Base-by-base conservation (phyloP, 2,888 invertebrate genomes). In the Liopterus haemorrhoidalis region DNA sequence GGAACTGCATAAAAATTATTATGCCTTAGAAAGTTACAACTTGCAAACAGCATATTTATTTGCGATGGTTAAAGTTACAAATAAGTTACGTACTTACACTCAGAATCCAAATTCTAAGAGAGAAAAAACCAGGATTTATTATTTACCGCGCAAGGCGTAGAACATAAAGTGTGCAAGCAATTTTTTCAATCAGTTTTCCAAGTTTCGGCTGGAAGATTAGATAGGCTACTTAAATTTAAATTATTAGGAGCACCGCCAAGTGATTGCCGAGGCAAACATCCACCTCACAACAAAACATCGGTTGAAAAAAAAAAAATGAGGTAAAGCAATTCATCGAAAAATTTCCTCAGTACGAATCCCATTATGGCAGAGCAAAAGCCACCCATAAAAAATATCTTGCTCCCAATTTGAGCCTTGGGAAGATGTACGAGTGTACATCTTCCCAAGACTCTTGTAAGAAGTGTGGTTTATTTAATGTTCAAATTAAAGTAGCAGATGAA, bases 291-390 rank as follows among this genome's bases (percentile, higher is more conserved):
- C 19, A 41, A 41, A 32, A 45, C 40, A 5, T n/a, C 32, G 9
- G 19, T 8, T 12, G 19, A 30, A 9, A 41, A 42, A 41, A 25
- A 32, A n/a, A n/a, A 14, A 15, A 40, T 31, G 36, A 44, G 12
- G 39, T 45, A 6, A 41, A 45, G 32, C 14, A 31, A 16, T 45
- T 45, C 18, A 41, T 45, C 14, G 21, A 30, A 12, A 41, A 32
- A 21, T 45, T 45, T 42, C 45, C 45, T 15, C 9, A 5, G 6
- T 44, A 44, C 20, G 28, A 44, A 22, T 38, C 32, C 11, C 44
- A 44, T 25, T 44, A 44, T 21, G 12, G 21, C 12, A 5, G 37
- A 9, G 16, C 28, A 31, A 45, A 45, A 32, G 32, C 21, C 16
- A 21, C 24, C 2, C 20, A 45, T 16, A 19, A 41, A 15, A 45